phyloP scores from a whole-genome alignment of 2,888 invertebrate species.

The Microplitis deprimator region DNA sequence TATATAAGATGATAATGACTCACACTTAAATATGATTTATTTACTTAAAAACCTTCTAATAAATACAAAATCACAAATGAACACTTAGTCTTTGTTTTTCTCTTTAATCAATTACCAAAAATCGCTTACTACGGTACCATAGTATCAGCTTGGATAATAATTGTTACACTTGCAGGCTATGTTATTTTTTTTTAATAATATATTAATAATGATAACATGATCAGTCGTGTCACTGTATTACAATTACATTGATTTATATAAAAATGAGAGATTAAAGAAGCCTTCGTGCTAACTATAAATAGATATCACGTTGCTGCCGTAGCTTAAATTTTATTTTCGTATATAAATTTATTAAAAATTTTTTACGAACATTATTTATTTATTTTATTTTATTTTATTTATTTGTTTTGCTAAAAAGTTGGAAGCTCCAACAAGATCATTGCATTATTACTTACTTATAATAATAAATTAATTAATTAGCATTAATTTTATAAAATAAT shows the following conservation, averaged over 20 bases:
- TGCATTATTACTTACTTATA: slow-evolving; percentile 52
- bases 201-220: slow-evolving; percentile 66
- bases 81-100: slow-evolving; percentile 70
- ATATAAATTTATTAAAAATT: slow-evolving; percentile 34
- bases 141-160: slow-evolving; percentile 50
- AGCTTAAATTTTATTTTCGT: slow-evolving; percentile 34
- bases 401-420: slow-evolving; percentile 46
- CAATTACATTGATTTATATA: slow-evolving; percentile 64
- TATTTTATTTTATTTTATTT: slow-evolving; percentile 27
- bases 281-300: slow-evolving; percentile 59
- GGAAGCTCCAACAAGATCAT: slow-evolving; percentile 55
- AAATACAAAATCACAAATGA: slow-evolving; percentile 72
- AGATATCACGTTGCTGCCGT: slow-evolving; percentile 58
- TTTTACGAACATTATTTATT: slow-evolving; percentile 36
- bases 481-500: slow-evolving; percentile 65
- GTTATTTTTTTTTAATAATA: slow-evolving; percentile 53
- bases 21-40: slow-evolving; percentile 69
- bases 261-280: slow-evolving; percentile 58
- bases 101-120: slow-evolving; percentile 45
- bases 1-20: slow-evolving; percentile 22
- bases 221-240: slow-evolving; percentile 61
- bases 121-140: slow-evolving; percentile 36
- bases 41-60: slow-evolving; percentile 68
- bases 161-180: slow-evolving; percentile 68
- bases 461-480: slow-evolving; percentile 65